Evolutionary conservation across 2,113 vertebrate genomes (phyloP), one percentile per base, ranked within the genome.

Genomic region (Prunella himalayana): DNA sequence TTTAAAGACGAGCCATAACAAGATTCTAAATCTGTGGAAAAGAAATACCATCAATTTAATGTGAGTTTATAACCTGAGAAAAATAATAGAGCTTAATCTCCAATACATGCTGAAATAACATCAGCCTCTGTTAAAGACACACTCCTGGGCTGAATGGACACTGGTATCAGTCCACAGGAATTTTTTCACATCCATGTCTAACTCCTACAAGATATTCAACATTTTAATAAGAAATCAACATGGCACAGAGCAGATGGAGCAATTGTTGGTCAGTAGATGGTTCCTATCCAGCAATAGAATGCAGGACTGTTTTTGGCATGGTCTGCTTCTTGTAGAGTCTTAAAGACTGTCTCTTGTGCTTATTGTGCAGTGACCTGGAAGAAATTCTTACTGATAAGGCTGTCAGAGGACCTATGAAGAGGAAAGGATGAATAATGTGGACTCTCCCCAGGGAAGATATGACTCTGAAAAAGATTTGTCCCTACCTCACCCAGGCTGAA

Each of bases 311-410:
- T 79, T 89, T 82, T 72, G 76, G 22, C 27, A 30, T 13, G 4
- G 7, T 41, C 10, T 59, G 30, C 19, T 80, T 72, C 60, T 19
- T n/a, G 41, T 39, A 3, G 30, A 81, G 28, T n/a, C 61, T 45
- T 49, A 35, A 64, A 82, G 53, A 76, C 3, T 83, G 27, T 19
- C 21, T 92, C 86, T 61, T 0, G 0, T 82, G 41, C 24, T 81
- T 53, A 24, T 51, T 63, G 66, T 88, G 63, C 64, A 86, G 45
- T 82, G 91, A 93, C 82, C 71, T 91, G 90, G 85, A 94, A 93
- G 79, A 81, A 95, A 81, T 70, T 79, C 84, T 69, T 89, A 53
- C 86, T 82, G 70, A 69, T 82, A 72, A 91, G 66, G 50, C 50
- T 94, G 89, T 69, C 87, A 93, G 71, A 80, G 33, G 44, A 92